Evolutionary conservation across 2,888 invertebrate genomes (phyloP).

Genomic region (Noctuana brunneofusca): DNA sequence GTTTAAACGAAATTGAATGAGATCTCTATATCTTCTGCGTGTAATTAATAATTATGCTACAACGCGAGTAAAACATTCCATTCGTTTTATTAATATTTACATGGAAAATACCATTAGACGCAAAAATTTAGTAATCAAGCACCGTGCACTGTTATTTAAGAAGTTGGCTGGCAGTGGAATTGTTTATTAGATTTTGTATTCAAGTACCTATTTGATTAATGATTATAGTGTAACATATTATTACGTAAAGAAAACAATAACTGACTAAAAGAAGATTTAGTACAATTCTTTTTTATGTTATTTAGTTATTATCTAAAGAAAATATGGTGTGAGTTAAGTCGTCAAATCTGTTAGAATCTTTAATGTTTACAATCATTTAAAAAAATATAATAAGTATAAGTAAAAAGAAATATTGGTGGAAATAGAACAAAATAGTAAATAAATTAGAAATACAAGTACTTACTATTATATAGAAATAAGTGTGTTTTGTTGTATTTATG

Average conservation of each 20-base stretch:
- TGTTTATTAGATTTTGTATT: neutral
- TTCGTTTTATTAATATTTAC: constrained; percentile 1
- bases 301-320: no score
- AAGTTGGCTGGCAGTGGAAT: neutral
- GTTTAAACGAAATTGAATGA: neutral
- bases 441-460: no score
- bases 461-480: no score
- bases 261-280: neutral
- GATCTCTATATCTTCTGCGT: neutral
- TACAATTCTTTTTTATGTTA: no score
- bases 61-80: constrained; percentile 16
- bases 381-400: no score
- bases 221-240: neutral
- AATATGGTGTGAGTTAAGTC: no score
- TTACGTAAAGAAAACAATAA: neutral
- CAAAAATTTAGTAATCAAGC: constrained; percentile 3
- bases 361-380: no score
- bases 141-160: neutral
- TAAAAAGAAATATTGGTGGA: no score
- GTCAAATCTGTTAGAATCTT: no score
- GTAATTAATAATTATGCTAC: neutral
- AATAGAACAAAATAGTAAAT: no score
- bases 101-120: constrained; percentile 18
- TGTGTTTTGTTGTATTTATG: no score
- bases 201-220: neutral